phyloP scores from a whole-genome alignment of 2,888 invertebrate genomes.

The Lithophane socia region DNA sequence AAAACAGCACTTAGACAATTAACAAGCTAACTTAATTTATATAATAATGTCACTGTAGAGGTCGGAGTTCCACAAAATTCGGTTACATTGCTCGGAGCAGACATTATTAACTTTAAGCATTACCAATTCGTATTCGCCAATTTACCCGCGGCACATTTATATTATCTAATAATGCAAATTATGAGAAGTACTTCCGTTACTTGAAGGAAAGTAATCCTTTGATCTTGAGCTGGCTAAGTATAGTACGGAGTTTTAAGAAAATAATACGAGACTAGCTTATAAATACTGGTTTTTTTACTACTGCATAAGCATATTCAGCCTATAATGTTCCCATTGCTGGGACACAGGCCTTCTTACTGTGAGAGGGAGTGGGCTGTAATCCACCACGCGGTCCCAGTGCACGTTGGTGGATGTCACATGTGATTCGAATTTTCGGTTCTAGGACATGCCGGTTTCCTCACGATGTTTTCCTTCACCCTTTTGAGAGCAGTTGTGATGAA shows the following conservation, averaged over 20 bases:
- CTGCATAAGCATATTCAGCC: background rate
- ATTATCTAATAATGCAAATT: conserved; percentile 44
- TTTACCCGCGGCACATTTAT: conserved; percentile 19
- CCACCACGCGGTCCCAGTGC: no score
- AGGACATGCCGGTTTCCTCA: no score
- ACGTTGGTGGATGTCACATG: no score
- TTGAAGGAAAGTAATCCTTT: conserved; percentile 7
- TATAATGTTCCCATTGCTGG: no score
- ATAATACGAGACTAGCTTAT: background rate
- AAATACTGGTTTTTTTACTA: background rate
- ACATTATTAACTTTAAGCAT: conserved; percentile 42
- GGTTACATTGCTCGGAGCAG: conserved; percentile 11
- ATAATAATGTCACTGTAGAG: conserved; percentile 15
- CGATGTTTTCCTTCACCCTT: no score
- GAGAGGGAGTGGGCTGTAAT: no score
- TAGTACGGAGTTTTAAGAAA: background rate
- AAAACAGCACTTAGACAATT: background rate
- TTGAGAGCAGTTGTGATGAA: no score
- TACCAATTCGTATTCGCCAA: conserved; percentile 44
- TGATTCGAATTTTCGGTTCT: no score
- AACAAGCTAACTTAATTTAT: conserved; percentile 13
- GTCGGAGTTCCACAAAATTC: conserved; percentile 21
- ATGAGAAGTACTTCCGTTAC: background rate
- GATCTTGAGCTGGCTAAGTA: background rate
- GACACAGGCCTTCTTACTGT: no score